A percentile compares a stretch with the other conserved stretches of the same genome.
phyloP scores from a whole-genome alignment of 2,797 vertebrate species.

The Dromococcyx pavoninus region DNA sequence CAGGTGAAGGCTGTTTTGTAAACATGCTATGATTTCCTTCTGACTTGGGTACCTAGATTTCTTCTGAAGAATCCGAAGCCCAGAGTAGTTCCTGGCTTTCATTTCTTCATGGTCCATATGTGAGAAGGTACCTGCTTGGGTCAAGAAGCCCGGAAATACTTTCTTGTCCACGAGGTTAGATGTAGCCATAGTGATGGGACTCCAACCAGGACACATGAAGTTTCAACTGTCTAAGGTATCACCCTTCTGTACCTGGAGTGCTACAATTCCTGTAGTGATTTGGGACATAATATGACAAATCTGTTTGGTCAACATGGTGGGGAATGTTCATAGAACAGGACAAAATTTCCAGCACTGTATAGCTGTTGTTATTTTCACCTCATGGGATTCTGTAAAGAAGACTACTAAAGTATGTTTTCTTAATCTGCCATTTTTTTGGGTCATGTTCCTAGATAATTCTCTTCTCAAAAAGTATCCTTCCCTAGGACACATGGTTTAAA shows the following conservation, averaged over 20 bases:
- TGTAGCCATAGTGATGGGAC: background rate
- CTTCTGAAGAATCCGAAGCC: background rate
- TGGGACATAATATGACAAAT: background rate
- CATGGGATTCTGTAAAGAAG: background rate
- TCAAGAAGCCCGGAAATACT: background rate
- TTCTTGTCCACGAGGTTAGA: background rate
- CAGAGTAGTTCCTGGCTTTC: background rate
- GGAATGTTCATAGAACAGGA: background rate
- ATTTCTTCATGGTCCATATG: background rate
- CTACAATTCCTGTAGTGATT: background rate
- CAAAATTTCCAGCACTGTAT: background rate
- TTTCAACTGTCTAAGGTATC: background rate
- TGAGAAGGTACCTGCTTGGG: background rate
- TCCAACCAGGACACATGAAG: background rate
- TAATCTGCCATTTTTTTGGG: background rate
- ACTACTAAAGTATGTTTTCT: background rate
- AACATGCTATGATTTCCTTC: background rate
- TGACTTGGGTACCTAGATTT: background rate
- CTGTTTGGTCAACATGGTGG: background rate
- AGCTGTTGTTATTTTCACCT: background rate
- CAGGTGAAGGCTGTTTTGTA: background rate
- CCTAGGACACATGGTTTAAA: background rate
- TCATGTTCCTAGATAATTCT: background rate
- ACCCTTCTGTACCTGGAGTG: background rate
- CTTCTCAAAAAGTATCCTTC: background rate